Conservation (phyloP, 1,140 invertebrate species). For the Subanguina moxae region DNA sequence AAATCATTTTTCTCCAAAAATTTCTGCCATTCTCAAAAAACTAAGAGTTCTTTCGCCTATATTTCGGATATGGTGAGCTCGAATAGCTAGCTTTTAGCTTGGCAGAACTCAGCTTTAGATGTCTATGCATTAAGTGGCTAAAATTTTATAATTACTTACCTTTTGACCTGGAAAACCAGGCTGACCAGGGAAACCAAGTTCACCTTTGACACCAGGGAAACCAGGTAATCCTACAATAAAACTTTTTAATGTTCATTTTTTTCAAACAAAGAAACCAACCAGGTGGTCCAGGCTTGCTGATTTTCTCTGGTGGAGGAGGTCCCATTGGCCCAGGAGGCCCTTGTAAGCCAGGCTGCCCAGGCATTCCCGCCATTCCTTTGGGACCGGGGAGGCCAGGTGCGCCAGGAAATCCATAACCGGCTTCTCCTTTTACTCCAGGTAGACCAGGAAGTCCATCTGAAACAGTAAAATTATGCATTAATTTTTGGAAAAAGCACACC, state of each 20-base stretch:
- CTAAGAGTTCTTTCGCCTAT: no score
- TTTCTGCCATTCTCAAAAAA: no score
- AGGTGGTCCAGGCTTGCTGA: constrained; percentile 38
- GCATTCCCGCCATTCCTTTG: constrained; percentile 66
- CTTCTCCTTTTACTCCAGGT: constrained; percentile 29
- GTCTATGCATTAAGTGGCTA: no score
- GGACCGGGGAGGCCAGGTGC: constrained; percentile 60
- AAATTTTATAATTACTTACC: constrained; percentile 47
- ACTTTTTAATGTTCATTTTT: neutral
- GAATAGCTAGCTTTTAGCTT: no score
- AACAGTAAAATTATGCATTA: constrained; percentile 35
- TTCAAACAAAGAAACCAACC: constrained; percentile 41
- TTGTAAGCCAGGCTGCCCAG: constrained; percentile 63
- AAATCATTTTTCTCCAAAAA: no score
- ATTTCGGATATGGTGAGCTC: no score
- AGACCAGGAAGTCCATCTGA: constrained; percentile 59
- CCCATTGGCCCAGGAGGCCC: constrained; percentile 61
- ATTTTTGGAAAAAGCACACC: no score
- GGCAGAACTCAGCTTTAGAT: no score
- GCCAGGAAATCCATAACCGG: constrained; percentile 65
- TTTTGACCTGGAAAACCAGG: constrained; percentile 57
- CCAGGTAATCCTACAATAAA: constrained; percentile 43
- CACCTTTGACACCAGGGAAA: constrained; percentile 45
- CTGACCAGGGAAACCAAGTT: constrained; percentile 36
- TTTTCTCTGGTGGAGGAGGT: constrained; percentile 31